Conservation (phyloP, 2,113 vertebrate genomes). For the Ailurus styani region DNA sequence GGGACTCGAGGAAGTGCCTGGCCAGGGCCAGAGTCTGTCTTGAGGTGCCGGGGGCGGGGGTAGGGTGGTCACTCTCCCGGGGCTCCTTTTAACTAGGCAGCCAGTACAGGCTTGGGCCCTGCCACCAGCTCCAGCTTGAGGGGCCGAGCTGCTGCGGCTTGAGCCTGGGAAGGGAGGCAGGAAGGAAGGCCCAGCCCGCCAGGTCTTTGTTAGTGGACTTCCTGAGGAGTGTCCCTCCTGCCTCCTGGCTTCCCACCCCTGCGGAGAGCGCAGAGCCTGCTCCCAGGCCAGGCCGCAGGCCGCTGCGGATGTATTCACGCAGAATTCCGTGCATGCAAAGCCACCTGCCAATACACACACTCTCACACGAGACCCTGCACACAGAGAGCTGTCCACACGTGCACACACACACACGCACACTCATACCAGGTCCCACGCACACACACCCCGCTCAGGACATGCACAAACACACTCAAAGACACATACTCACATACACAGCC, state of each 20-base stretch:
- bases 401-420: background rate
- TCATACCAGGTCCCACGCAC: too few relatives aligned
- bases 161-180: slow-evolving; percentile 70
- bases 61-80: background rate
- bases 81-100: background rate
- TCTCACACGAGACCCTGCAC: background rate
- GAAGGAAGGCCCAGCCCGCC: slow-evolving; percentile 73
- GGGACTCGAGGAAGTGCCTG: background rate
- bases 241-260: slow-evolving; percentile 34
- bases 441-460: too few relatives aligned
- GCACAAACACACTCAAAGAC: background rate
- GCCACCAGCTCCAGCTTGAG: background rate
- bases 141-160: slow-evolving; percentile 5
- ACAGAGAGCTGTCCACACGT: background rate
- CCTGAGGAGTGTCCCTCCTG: slow-evolving; percentile 70
- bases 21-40: background rate
- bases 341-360: background rate
- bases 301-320: background rate
- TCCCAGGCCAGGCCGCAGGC: background rate
- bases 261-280: background rate
- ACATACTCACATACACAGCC: background rate
- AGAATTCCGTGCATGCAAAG: background rate
- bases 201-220: slow-evolving; percentile 76
- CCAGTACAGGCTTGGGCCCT: background rate
- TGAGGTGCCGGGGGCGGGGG: background rate